Evolutionary conservation across 1,140 invertebrate species (phyloP).

Genomic region (Phenacoccus solenopsis): DNA sequence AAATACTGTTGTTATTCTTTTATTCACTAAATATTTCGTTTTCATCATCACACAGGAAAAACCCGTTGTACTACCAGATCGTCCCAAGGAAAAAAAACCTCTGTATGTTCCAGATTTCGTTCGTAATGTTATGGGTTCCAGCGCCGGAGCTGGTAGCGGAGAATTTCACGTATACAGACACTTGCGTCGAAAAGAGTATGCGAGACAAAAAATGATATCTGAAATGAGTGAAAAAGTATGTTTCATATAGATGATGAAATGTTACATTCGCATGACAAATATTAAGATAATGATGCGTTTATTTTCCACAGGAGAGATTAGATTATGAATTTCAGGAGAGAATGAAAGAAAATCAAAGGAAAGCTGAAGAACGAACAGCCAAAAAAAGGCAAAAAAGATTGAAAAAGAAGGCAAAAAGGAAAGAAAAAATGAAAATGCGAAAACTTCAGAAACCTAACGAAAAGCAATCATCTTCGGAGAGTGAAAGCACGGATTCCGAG

Average conservation of each 20-base stretch:
- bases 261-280: neutral
- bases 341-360: conserved; percentile 61
- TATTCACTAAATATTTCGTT: neutral
- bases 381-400: conserved; percentile 73
- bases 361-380: conserved; percentile 64
- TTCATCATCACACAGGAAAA: conserved; percentile 54
- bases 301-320: conserved; percentile 49
- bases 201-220: conserved; percentile 82
- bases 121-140: conserved; percentile 93
- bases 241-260: too few relatives aligned
- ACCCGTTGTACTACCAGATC: conserved; percentile 70
- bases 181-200: conserved; percentile 84
- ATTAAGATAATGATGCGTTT: neutral
- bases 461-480: neutral
- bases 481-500: neutral
- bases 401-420: conserved; percentile 56
- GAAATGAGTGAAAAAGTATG: conserved; percentile 69
- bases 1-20: conserved; percentile 18
- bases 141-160: conserved; percentile 93
- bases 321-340: conserved; percentile 72
- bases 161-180: conserved; percentile 98
- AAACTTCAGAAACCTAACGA: conserved; percentile 30
- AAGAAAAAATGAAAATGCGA: conserved; percentile 40
- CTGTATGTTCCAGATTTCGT: conserved; percentile 84
- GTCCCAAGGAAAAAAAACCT: conserved; percentile 59